A percentile compares a stretch with the other conserved stretches of the same genome.
Evolutionary conservation across 2,113 vertebrate species (phyloP).

Genomic region (Silurus asotus): DNA sequence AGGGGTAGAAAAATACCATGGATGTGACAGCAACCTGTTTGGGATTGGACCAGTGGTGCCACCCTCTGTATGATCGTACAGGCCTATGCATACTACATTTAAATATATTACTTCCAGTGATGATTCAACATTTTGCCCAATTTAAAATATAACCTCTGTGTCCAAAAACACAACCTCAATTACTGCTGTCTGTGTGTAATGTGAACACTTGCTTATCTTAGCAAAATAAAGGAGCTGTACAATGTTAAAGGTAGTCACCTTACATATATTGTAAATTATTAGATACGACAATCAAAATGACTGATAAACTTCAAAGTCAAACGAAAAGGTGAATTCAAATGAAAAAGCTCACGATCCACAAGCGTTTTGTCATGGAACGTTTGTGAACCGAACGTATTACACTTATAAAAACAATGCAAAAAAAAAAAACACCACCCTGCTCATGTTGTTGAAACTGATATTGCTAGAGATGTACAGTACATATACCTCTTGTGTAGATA

Average conservation of each 20-base stretch:
- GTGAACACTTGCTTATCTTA: not conserved
- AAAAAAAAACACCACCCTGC: not conserved
- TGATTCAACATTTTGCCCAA: not conserved
- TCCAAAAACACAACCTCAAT: not conserved
- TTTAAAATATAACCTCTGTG: not conserved
- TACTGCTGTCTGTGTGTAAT: too few relatives aligned
- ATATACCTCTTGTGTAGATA: not conserved
- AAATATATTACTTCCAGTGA: not conserved
- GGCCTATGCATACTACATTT: not conserved
- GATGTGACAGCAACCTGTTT: not conserved
- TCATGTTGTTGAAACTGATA: constrained; percentile 1
- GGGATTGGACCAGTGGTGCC: not conserved
- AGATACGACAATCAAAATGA: not conserved
- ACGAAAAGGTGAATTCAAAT: not conserved
- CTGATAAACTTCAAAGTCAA: not conserved
- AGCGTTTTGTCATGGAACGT: not conserved
- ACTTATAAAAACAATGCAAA: not conserved
- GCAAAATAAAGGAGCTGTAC: not conserved
- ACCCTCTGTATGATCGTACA: not conserved
- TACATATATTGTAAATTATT: not conserved
- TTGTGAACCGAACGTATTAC: not conserved
- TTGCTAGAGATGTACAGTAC: not conserved
- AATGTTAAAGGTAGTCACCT: not conserved
- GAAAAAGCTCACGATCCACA: too few relatives aligned
- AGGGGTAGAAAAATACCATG: not conserved